Evolutionary conservation across 2,888 invertebrate genomes (phyloP), one percentile per base, ranked within the genome.

Genomic region (Laspeyria flexula): DNA sequence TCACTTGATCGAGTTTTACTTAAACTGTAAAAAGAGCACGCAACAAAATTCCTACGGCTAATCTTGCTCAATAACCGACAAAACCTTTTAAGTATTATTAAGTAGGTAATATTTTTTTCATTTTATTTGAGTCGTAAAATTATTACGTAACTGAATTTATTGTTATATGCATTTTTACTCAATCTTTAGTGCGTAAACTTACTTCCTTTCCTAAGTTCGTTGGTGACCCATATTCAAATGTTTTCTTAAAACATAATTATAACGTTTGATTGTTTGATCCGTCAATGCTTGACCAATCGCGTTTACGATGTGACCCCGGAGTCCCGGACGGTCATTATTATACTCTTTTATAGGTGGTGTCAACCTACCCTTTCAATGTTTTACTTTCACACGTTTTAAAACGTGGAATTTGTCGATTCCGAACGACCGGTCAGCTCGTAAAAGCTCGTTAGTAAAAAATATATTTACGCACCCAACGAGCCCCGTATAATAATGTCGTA

Each of bases 371-470:
- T 81, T 79, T 79, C 82, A 83, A 79, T 85, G 75, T 83, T 87
- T 79, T 81, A 85, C 86, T 88, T 89, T 91, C 90, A 89, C 89
- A 91, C 90, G 88, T 90, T 88, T 81, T 85, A 81, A 88, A 85
- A 86, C 69, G 63, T 77, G 74, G 82, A 81, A 84, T 88, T 85
- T 83, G 83, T 83, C 82, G 72, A 75, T 79, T 76, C 72, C 51
- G 64, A 81, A 84, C 78, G 82, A 85, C 75, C 78, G 83, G 83
- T 79, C 85, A 79, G 72, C 79, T 86, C 87, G 74, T 90, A 86
- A 90, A 89, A 66, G 53, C 75, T 82, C 66, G 79, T 80, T 80
- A 85, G 72, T 77, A 73, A 78, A 51, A 57, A 43, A 42, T 40
- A 48, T 63, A 68, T 71, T 74, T 76, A 77, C 72, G 69, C 60